phyloP scores from a whole-genome alignment of 2,113 vertebrate species.

The Illadopsis cleaveri region DNA sequence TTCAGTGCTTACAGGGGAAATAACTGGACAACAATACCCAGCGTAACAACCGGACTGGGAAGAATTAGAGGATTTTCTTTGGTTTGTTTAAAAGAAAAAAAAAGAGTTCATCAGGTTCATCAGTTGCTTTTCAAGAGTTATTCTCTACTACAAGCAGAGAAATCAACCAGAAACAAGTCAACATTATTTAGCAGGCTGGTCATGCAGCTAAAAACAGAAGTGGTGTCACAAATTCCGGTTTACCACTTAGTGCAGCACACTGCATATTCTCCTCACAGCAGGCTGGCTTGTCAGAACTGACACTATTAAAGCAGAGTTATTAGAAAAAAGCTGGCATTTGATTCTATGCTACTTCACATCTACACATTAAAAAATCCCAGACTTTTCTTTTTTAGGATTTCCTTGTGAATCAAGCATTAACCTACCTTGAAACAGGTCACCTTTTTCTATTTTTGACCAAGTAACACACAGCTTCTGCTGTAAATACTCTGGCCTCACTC shows the following conservation, averaged over 20 bases:
- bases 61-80: background rate
- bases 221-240: background rate
- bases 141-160: background rate
- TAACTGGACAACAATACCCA: background rate
- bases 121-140: background rate
- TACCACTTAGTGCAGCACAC: background rate
- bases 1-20: background rate
- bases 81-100: background rate
- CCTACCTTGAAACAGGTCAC: background rate
- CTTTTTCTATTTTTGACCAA: background rate
- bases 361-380: background rate
- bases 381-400: background rate
- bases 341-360: background rate
- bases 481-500: background rate
- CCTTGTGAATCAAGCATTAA: background rate
- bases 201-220: background rate
- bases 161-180: conserved; percentile 4
- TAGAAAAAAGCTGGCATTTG: background rate
- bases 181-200: conserved; percentile 6
- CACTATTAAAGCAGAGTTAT: background rate
- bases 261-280: background rate
- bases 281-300: background rate
- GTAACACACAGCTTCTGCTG: background rate
- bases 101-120: background rate
- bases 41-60: background rate